A percentile compares a stretch with the other conserved stretches of the same genome.
phyloP scores from a whole-genome alignment of 2,113 vertebrate genomes.

The Gymnocephalus cernua region DNA sequence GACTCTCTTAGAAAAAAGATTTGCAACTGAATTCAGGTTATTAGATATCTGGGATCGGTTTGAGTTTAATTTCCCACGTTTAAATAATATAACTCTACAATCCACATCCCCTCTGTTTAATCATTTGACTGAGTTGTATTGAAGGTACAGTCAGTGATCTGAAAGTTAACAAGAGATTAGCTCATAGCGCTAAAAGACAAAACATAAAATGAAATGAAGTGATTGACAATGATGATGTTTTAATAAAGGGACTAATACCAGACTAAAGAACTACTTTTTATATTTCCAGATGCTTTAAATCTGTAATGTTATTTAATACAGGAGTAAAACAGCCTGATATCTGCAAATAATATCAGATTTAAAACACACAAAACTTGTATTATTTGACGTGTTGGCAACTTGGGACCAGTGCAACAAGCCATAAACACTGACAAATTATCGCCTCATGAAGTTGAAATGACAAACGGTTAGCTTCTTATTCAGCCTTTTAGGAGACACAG shows the following conservation, averaged over 20 bases:
- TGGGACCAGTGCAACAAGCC: background rate
- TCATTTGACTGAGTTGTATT: background rate
- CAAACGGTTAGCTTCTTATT: background rate
- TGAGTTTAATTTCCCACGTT: constrained; percentile 28
- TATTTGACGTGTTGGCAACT: background rate
- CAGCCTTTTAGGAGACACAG: background rate
- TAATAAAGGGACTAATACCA: constrained; percentile 16
- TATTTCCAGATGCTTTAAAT: background rate
- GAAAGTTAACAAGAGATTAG: constrained; percentile 38
- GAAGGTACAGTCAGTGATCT: constrained; percentile 29
- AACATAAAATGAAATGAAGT: background rate
- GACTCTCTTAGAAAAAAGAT: constrained; percentile 24
- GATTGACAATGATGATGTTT: constrained; percentile 10
- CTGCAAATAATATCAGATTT: background rate
- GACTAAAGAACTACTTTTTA: background rate
- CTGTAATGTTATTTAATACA: background rate
- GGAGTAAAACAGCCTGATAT: background rate
- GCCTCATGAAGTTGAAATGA: background rate
- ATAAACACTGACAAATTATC: background rate
- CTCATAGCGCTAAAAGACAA: background rate
- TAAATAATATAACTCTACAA: constrained; percentile 29
- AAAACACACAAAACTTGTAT: background rate
- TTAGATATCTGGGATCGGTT: constrained; percentile 24
- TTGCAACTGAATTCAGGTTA: constrained; percentile 11
- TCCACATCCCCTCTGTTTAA: constrained; percentile 11